Evolutionary conservation across 2,888 invertebrate species (phyloP).

Genomic region (Cotesia congregata): DNA sequence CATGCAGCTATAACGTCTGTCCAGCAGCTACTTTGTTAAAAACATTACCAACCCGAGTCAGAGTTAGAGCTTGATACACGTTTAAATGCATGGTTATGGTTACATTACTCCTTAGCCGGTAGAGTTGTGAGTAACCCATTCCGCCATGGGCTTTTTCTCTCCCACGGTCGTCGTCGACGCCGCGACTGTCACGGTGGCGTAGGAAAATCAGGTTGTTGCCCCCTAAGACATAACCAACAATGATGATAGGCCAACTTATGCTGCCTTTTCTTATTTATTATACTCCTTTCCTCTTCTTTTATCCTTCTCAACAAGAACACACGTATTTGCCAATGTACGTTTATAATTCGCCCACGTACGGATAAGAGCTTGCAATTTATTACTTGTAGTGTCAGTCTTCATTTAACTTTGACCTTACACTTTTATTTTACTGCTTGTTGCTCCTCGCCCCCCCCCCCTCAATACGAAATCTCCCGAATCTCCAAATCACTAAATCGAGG

Average conservation of each 20-base stretch:
- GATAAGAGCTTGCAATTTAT: not conserved
- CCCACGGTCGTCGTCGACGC: constrained; percentile 40
- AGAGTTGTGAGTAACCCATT: constrained; percentile 21
- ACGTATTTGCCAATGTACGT: not conserved
- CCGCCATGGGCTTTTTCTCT: constrained; percentile 25
- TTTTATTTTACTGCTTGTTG: not conserved
- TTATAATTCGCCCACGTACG: constrained; percentile 9
- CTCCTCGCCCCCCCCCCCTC: not conserved
- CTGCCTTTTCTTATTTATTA: constrained; percentile 10
- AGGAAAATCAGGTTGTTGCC: constrained; percentile 45
- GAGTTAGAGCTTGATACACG: not conserved
- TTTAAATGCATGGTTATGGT: constrained; percentile 1
- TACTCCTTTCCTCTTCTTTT: not conserved
- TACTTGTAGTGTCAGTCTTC: not conserved
- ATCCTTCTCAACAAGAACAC: not conserved
- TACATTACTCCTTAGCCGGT: not conserved
- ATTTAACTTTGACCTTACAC: not conserved
- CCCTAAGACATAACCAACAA: constrained; percentile 42
- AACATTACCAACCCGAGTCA: not conserved
- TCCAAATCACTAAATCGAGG: not conserved
- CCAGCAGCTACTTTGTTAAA: not conserved
- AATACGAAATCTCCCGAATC: not conserved
- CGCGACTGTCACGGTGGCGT: constrained; percentile 39
- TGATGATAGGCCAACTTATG: constrained; percentile 25
- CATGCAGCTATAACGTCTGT: not conserved